Percentiles rank a stretch among this genome's conserved stretches.
phyloP scores from a whole-genome alignment of 92 coral and sea anemone genomes.

The Phymanthus crucifer region DNA sequence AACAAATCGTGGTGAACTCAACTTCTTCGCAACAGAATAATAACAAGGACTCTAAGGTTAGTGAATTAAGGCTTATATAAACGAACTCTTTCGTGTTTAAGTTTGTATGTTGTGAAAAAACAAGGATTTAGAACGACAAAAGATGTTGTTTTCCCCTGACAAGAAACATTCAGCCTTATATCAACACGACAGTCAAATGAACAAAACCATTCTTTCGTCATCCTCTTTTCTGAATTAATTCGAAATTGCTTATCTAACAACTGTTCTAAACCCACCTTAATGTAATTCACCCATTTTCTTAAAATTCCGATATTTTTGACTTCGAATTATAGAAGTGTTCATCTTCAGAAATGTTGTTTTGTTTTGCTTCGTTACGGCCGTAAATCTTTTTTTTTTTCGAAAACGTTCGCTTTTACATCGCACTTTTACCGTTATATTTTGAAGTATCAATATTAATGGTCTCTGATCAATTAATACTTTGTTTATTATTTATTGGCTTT shows the following conservation, averaged over 20 bases:
- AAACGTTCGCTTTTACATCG: not conserved
- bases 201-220: not conserved
- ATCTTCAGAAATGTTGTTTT: not conserved
- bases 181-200: constrained; percentile 27
- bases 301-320: not conserved
- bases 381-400: not conserved
- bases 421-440: not conserved
- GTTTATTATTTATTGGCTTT: not conserved
- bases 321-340: not conserved
- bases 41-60: constrained; percentile 80
- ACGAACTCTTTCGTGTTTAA: not conserved
- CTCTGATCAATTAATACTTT: not conserved
- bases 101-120: not conserved
- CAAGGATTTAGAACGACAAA: not conserved
- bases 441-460: not conserved
- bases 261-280: not conserved
- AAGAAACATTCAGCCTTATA: not conserved
- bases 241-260: not conserved
- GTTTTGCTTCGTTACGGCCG: not conserved
- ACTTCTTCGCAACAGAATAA: constrained; percentile 68
- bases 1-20: constrained; percentile 84
- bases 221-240: not conserved
- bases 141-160: not conserved
- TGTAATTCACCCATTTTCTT: not conserved
- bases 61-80: not conserved